Evolutionary conservation across 2,888 invertebrate genomes (phyloP).

Genomic region (Camptogramma bilineatum): DNA sequence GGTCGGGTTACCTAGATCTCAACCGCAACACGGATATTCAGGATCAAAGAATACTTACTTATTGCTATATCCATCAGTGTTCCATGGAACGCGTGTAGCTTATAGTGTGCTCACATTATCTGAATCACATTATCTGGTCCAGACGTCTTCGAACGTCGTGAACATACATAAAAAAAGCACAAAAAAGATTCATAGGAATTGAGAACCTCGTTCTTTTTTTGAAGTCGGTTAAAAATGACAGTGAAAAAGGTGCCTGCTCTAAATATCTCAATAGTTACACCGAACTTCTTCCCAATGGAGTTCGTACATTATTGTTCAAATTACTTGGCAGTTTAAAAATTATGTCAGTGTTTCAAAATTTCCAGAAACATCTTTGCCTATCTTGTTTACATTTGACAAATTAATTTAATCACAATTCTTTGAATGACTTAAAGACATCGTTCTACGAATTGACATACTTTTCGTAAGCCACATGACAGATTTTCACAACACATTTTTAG

Average conservation of each 20-base stretch:
- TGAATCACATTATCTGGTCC: no score
- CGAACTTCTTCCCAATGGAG: no score
- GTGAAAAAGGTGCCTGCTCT: no score
- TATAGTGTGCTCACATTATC: neutral
- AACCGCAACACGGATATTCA: neutral
- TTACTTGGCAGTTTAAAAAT: neutral
- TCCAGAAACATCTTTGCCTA: neutral
- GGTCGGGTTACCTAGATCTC: slow-evolving; percentile 25
- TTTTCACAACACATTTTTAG: slow-evolving; percentile 34
- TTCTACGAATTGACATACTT: slow-evolving; percentile 24
- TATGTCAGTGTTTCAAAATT: neutral
- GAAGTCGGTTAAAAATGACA: no score
- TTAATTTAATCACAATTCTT: slow-evolving; percentile 3
- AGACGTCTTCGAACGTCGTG: no score
- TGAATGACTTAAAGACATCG: slow-evolving; percentile 25
- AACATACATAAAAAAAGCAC: no score
- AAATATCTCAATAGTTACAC: no score
- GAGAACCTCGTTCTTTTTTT: no score
- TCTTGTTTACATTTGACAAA: neutral
- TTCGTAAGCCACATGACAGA: slow-evolving; percentile 18
- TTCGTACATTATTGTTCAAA: no score
- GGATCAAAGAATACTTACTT: neutral
- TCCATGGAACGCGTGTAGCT: neutral
- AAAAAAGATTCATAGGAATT: no score
- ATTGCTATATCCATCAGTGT: neutral